Base-by-base conservation (phyloP, 2,113 vertebrate genomes). In the Tyrannus savana region DNA sequence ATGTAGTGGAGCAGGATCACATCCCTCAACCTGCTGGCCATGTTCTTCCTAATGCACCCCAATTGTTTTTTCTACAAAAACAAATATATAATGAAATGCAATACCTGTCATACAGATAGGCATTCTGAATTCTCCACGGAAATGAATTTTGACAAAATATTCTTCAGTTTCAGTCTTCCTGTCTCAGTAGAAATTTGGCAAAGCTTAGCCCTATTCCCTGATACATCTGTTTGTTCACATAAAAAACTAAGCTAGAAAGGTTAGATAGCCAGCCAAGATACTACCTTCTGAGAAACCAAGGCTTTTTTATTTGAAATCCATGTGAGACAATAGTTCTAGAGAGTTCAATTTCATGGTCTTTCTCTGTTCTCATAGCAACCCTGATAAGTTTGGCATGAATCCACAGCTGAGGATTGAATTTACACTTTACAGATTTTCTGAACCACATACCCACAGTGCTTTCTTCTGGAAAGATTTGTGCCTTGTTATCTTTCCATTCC, bases 301-400 rank as follows among this genome's bases (percentile, higher is more conserved):
- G 19, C 16, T 69, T 55, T 81, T 83, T 73, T 66, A 53, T 77
- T 80, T 69, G 37, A 91, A 80, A 86, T 66, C 31, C 37, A 3
- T 21, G 28, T 28, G 63, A 86, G 58, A 60, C 49, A 87, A 63
- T 37, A 31, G 7, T 46, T 53, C 21, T 25, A 55, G 31, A 53
- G 49, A 52, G 22, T 66, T 94, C 30, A 10, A 17, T 93, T 91
- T 94, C 50, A 50, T 50, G 22, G 42, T 8, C 37, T 74, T 56
- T 71, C 9, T 56, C 86, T 79, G 42, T 94, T 93, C 73, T 84
- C 10, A 74, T 59, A 84, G 81, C 42, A 91, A 87, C 42, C 18
- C 42, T 66, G 55, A 59, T n/a, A 71, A 89, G 74, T 0, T 18
- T 10, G 72, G 35, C 55, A 46, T 11, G 30, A 89, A 59, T 77